These are phyloP conservation scores for Solen grandis DNA, from an alignment of 1,140 invertebrate species.

Conservation along the genomic window DNA sequence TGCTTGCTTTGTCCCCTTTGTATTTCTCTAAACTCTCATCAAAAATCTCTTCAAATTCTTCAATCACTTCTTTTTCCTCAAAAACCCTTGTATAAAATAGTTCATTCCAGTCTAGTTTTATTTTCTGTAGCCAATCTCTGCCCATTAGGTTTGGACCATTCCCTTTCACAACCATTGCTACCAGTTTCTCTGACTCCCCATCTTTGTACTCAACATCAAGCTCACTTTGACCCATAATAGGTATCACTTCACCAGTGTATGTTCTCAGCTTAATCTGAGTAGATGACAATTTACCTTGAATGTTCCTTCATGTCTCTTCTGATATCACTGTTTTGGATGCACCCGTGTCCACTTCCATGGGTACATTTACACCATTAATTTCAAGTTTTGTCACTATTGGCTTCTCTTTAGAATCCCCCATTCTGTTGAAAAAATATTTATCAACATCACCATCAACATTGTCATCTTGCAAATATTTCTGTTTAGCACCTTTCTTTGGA, in stretches of 20 bases:
- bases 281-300: no score
- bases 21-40: slow-evolving; percentile 10
- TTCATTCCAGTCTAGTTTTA: slow-evolving; percentile 43
- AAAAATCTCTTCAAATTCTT: no score
- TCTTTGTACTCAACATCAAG: slow-evolving; percentile 42
- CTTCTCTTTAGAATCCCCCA: no score
- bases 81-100: no score
- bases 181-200: slow-evolving; percentile 10
- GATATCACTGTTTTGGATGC: no score
- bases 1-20: slow-evolving; percentile 37
- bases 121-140: slow-evolving; percentile 39
- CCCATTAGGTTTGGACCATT: slow-evolving; percentile 48
- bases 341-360: no score
- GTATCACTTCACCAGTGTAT: slow-evolving; percentile 53
- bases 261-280: slow-evolving; percentile 43
- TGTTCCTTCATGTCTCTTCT: slow-evolving; percentile 1
- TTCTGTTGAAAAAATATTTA: no score
- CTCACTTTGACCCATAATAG: slow-evolving; percentile 16
- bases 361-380: no score
- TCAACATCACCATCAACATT: neutral
- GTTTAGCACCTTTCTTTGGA: neutral
- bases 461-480: neutral
- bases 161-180: slow-evolving; percentile 32
- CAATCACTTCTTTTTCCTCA: no score
- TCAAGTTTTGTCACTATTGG: no score